Evolutionary conservation across 2,888 invertebrate species (phyloP).

Genomic region (Endotricha flammealis): DNA sequence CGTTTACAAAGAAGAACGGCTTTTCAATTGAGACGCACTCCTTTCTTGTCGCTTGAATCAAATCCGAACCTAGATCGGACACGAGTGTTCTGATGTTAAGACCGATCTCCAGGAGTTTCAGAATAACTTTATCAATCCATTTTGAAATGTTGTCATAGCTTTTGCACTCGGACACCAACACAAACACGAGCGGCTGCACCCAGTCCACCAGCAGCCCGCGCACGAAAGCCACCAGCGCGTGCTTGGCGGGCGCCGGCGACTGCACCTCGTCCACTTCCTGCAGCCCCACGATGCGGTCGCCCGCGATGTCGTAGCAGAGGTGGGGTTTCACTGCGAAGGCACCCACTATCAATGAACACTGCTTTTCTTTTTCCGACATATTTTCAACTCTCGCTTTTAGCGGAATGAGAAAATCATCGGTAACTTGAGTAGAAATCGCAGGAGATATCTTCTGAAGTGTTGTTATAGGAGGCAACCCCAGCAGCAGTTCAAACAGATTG

Average conservation of each 20-base stretch:
- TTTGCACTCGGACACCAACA: no score
- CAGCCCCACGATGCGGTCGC: conserved; percentile 28
- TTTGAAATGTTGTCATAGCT: no score
- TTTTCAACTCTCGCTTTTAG: conserved; percentile 26
- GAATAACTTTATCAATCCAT: no score
- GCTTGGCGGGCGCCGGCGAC: conserved; percentile 21
- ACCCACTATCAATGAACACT: conserved; percentile 25
- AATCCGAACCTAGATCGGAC: no score
- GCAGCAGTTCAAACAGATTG: no score
- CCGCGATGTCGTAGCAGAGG: conserved; percentile 24
- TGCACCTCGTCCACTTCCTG: conserved; percentile 29
- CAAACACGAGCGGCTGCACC: not conserved
- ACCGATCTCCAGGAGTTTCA: no score
- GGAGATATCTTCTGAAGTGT: conserved; percentile 5
- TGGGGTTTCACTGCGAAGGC: conserved; percentile 20
- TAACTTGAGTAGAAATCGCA: conserved; percentile 22
- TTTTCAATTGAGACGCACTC: no score
- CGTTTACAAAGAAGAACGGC: no score
- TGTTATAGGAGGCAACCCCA: no score
- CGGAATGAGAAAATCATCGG: conserved; percentile 22
- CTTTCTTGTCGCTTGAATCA: no score
- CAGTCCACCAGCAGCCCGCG: no score
- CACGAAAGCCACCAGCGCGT: conserved; percentile 12
- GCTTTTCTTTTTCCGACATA: conserved; percentile 25
- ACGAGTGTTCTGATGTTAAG: no score